Base-by-base conservation (phyloP, 53 echinoderm and acorn worm species). In the Temnopleurus reevesii region DNA sequence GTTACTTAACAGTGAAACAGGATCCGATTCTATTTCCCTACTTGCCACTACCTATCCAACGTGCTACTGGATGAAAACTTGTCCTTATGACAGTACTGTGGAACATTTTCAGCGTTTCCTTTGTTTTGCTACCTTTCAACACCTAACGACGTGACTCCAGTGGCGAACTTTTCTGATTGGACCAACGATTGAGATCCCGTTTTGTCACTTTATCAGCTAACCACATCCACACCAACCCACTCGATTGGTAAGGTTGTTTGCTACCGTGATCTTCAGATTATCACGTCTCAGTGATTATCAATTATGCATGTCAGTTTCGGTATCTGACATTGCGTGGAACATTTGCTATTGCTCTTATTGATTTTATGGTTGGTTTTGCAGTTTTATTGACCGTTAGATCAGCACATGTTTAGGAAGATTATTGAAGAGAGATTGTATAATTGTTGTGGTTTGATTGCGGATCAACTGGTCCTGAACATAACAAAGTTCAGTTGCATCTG, bases 121-220 rank as follows among this genome's bases (percentile, higher is more conserved):
- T 4, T 71, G 21, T 23, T 71, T 71, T 4, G 4, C 41, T n/a
- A 71, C 71, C 41, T 43, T 41, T 71, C 38, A n/a, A 19, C 71
- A 41, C 41, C 36, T 26, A 71, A 63, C 33, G 34, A 33, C 31
- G 6, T 29, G 30, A 18, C 60, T 60, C 8, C 17, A 31, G 26
- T 71, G n/a, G 13, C 71, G 71, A 71, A 71, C 71, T 71, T 71
- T 71, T 63, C 12, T 63, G 15, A 63, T 33, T 71, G 71, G 71
- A n/a, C 4, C 3, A 41, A 27, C 3, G 71, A n/a, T 71, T 56
- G 2, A 38, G 41, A 38, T 38, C 21, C 4, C n/a, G 5, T 41
- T 36, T 13, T 21, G 71, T 8, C 1, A 41, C 21, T 36, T 41
- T n/a, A 23, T 38, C 41, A 12, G 19, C n/a, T 4, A 0, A 71